These are phyloP conservation scores for Psilopogon haemacephalus DNA, from an alignment of 2,113 vertebrate genomes.

Conservation along the genomic window DNA sequence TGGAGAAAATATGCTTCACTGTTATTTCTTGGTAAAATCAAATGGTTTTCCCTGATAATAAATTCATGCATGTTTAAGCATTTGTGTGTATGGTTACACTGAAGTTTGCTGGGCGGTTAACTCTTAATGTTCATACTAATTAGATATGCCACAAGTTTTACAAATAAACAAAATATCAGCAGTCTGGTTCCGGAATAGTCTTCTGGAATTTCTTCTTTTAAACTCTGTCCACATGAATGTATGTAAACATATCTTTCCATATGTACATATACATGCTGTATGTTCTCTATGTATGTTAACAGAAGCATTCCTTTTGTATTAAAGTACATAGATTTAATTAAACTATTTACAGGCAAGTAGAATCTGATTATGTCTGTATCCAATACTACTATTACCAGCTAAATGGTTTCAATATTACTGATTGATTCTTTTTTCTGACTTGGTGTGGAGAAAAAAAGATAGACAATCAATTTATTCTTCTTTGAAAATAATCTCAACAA, in stretches of 20 bases:
- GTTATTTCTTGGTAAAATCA: neutral
- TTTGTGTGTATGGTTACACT: neutral
- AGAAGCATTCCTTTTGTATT: neutral
- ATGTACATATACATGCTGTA: neutral
- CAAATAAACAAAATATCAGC: neutral
- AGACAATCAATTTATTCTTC: neutral
- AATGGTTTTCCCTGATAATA: neutral
- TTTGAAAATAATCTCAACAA: neutral
- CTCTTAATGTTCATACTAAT: neutral
- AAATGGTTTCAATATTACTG: neutral
- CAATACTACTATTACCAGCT: neutral
- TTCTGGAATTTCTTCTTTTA: neutral
- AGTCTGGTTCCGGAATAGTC: neutral
- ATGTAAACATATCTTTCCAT: neutral
- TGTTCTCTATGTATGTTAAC: neutral
- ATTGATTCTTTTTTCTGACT: neutral
- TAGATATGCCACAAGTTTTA: neutral
- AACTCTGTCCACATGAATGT: neutral
- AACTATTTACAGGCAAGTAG: neutral
- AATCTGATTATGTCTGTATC: neutral
- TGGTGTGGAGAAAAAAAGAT: neutral
- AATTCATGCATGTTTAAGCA: neutral
- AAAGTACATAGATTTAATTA: neutral
- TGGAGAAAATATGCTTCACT: too few relatives aligned
- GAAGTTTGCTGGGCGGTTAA: neutral